Base-by-base conservation (phyloP, 1,140 invertebrate species). In the Drosophila asahinai region DNA sequence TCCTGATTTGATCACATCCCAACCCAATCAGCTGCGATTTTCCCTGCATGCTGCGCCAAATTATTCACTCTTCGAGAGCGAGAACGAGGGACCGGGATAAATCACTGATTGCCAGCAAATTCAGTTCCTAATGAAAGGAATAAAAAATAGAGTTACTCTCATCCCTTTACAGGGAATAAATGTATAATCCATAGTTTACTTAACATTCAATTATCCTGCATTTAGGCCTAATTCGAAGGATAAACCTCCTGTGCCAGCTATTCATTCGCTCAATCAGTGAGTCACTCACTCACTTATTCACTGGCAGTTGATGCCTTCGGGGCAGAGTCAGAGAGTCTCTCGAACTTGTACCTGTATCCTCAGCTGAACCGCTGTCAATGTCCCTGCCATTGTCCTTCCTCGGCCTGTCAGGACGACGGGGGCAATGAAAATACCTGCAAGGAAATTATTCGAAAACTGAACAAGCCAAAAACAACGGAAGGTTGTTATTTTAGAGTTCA, bases 401-500 rank as follows among this genome's bases (percentile, higher is more conserved):
- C 47, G n/a, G 30, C 59, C 59, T 76, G 71, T 45, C 47, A 36
- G 19, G 19, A 22, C 19, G 19, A 22, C 19, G 19, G 19, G 83
- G 61, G 83, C 77, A 81, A 81, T 78, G 84, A 87, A 89, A 87
- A 86, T 86, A 86, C 83, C 84, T 84, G 84, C 81, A 81, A 89
- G 83, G 70, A 86, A 86, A 86, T 86, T 86, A 87, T 84, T 84
- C 81, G 74, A 89, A 87, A 87, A 89, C 84, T 87, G 84, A 89
- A 79, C 84, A 80, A 90, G 81, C 86, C 81, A 89, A 89, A 90
- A 89, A 89, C 77, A 80, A 80, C 67, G 68, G 60, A 78, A 81
- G 78, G 48, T 71, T 89, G 84, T 90, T 89, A 90, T 89, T 90
- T 90, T 89, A 89, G 84, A 89, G 86, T 89, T 89, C 86, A 89